Base-by-base conservation (phyloP, 2,113 vertebrate species). In the Cynopterus brachyotis region DNA sequence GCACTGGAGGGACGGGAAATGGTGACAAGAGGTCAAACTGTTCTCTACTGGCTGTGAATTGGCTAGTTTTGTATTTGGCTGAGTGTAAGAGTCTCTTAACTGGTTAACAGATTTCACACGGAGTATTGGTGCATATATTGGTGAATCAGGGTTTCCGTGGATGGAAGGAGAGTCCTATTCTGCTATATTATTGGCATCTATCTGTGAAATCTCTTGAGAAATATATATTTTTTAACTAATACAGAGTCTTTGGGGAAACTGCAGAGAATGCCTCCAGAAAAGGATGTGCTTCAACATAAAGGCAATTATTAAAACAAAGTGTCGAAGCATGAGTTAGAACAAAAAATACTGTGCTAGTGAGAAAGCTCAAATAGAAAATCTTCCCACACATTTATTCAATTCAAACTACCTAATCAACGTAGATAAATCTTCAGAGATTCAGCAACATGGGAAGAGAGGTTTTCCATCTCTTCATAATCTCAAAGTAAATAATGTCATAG, bases 361-460 rank as follows among this genome's bases (percentile, higher is more conserved):
- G 26, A 24, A 57, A 40, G 28, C 8, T 76, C 37, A 69, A 64
- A n/a, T n/a, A 70, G 35, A 53, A 47, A 47, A 10, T 62, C 60
- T 3, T 72, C 45, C 32, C n/a, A 72, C 2, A 53, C 4, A 35
- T 50, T n/a, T 57, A 83, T 37, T 78, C 26, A 73, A 30, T 73
- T 64, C 60, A 76, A 66, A 67, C 3, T 59, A 53, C 15, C 30
- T 84, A 19, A 40, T 78, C 19, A 82, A 55, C 37, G n/a, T 87
- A 87, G 50, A 60, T 87, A 82, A 53, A 67, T 37, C 35, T 70
- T 94, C 42, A 76, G 42, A 72, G 62, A 78, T n/a, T 93, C 19
- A 64, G 9, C 19, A 72, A 10, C 19, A 37, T 22, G 45, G 16
- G 4, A 26, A 90, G 85, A 94, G 24, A 85, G 55, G 9, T 73